phyloP scores from a whole-genome alignment of 2,797 vertebrate genomes.

The Cetoscarus ocellatus region DNA sequence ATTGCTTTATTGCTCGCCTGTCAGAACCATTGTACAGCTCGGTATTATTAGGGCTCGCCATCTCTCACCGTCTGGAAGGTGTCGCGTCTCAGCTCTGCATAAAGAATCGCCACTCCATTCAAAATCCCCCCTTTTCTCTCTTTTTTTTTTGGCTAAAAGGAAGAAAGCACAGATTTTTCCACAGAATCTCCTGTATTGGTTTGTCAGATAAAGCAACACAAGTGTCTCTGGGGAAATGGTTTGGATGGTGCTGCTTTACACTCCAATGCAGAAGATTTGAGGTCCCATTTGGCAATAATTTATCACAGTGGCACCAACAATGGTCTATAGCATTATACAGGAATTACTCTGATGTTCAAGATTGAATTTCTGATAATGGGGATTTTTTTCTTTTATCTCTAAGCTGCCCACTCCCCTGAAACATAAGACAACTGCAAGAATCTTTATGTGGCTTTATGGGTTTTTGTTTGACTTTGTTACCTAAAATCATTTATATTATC shows the following conservation, averaged over 20 bases:
- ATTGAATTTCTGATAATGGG: conserved; percentile 52
- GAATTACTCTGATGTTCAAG: conserved; percentile 58
- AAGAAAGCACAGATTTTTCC: conserved; percentile 81
- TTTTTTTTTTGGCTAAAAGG: conserved; percentile 80
- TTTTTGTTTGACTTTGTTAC: conserved; percentile 18
- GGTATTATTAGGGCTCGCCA: conserved; percentile 86
- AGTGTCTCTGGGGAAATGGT: conserved; percentile 77
- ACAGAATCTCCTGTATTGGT: conserved; percentile 80
- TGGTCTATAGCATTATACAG: conserved; percentile 51
- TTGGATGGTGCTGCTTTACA: conserved; percentile 70
- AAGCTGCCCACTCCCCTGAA: conserved; percentile 2
- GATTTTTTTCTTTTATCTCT: conserved; percentile 13
- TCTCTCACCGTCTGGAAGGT: conserved; percentile 86
- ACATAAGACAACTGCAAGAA: conserved; percentile 14
- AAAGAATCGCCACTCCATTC: conserved; percentile 85
- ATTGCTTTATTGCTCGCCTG: conserved; percentile 88
- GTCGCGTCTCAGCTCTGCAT: conserved; percentile 82
- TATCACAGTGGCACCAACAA: conserved; percentile 63
- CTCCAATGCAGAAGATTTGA: conserved; percentile 71
- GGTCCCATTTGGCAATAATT: conserved; percentile 71
- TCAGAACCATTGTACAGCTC: conserved; percentile 86
- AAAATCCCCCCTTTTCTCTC: conserved; percentile 62
- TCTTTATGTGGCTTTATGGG: conserved; percentile 8
- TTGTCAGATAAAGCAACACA: conserved; percentile 81
- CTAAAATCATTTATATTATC: too few species aligned